Percentiles rank a stretch among this genome's conserved stretches.
phyloP scores from a whole-genome alignment of 2,888 invertebrate species.

The Octodonta nipae region DNA sequence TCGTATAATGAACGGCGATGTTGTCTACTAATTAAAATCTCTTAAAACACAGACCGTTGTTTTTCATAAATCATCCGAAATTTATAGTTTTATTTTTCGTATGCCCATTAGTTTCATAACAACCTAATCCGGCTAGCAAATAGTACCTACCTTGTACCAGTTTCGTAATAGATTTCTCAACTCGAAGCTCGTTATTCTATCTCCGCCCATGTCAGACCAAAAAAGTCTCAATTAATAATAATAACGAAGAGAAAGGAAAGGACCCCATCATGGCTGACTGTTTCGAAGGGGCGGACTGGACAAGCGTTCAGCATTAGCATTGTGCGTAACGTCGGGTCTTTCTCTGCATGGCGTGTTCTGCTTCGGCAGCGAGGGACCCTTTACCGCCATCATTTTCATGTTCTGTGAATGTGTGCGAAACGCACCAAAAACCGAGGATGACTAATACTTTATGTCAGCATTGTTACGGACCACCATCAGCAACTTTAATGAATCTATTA shows the following conservation, averaged over 20 bases:
- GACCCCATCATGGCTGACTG: conserved; percentile 20
- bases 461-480: conserved; percentile 28
- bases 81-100: too few relatives aligned
- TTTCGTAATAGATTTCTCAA: too few relatives aligned
- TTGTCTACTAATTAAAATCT: too few relatives aligned
- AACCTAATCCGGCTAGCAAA: too few relatives aligned
- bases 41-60: too few relatives aligned
- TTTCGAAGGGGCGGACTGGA: conserved; percentile 22
- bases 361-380: conserved; percentile 1
- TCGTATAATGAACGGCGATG: too few relatives aligned
- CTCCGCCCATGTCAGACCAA: conserved; percentile 10
- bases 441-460: conserved; percentile 31
- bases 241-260: conserved; percentile 18
- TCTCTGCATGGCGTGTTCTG: background rate
- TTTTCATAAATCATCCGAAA: too few relatives aligned
- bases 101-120: too few relatives aligned
- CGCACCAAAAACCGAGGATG: conserved; percentile 28
- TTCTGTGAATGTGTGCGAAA: conserved; percentile 18
- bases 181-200: too few relatives aligned
- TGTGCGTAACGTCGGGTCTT: too few relatives aligned
- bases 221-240: conserved; percentile 27
- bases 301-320: conserved; percentile 26
- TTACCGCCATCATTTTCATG: too few relatives aligned
- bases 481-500: conserved; percentile 35
- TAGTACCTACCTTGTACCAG: too few relatives aligned